Evolutionary conservation across 2,113 vertebrate genomes (phyloP).

Genomic region (Bubo blakistoni): DNA sequence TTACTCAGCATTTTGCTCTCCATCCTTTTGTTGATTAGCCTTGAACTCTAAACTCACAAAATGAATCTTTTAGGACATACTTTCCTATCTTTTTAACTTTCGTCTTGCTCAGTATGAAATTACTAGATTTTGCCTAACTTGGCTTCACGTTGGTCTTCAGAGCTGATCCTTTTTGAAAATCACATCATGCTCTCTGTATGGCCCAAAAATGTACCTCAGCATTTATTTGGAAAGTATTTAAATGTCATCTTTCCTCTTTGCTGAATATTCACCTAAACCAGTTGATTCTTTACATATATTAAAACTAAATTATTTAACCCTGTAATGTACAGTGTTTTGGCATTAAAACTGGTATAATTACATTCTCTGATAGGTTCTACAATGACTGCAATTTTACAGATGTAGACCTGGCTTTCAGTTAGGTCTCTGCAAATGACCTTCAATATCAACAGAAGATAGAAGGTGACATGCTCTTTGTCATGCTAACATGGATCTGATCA

Average conservation of each 20-base stretch:
- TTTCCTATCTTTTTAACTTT: background rate
- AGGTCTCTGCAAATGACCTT: background rate
- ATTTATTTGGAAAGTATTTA: background rate
- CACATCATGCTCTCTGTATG: background rate
- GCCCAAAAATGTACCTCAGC: background rate
- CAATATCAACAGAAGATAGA: background rate
- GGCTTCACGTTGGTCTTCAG: background rate
- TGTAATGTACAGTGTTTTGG: background rate
- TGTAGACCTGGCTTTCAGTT: background rate
- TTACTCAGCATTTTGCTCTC: background rate
- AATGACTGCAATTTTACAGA: background rate
- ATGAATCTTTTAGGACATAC: background rate
- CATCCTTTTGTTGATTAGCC: background rate
- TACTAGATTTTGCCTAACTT: background rate
- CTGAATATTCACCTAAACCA: background rate
- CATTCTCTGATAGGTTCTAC: background rate
- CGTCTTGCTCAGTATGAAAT: background rate
- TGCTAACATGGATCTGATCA: background rate
- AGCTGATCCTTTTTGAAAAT: background rate
- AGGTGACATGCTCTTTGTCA: background rate
- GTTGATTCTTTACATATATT: background rate
- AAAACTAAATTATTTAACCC: background rate
- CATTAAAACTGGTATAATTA: background rate
- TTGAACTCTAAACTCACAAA: background rate
- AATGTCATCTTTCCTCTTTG: background rate